Percentiles rank a stretch among this genome's conserved stretches.
These are phyloP conservation scores for Dipodomys stephensi DNA, from an alignment of 2,113 vertebrate genomes.

Conservation along the genomic window DNA sequence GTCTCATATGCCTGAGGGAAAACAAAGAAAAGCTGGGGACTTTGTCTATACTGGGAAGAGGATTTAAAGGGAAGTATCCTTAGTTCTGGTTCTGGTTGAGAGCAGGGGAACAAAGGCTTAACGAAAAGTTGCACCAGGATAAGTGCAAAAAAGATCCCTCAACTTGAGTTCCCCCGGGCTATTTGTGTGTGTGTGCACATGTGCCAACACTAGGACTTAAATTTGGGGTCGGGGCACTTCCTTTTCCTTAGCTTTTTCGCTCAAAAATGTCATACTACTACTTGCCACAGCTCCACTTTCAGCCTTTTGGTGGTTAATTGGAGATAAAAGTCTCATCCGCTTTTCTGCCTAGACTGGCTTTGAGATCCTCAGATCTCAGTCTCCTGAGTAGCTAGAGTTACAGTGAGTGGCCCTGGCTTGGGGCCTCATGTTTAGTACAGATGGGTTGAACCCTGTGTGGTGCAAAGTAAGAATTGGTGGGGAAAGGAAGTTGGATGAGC, in stretches of 20 bases:
- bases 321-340: too few relatives aligned
- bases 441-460: not conserved
- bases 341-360: too few relatives aligned
- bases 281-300: too few relatives aligned
- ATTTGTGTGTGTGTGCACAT: not conserved
- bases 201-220: not conserved
- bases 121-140: not conserved
- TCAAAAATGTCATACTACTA: too few relatives aligned
- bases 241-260: too few relatives aligned
- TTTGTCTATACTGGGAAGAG: not conserved
- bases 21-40: not conserved
- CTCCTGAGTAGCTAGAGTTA: too few relatives aligned
- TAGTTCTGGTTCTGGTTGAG: not conserved
- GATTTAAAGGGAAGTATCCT: not conserved
- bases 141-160: too few relatives aligned
- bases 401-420: too few relatives aligned
- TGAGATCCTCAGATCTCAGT: too few relatives aligned
- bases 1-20: constrained; percentile 12
- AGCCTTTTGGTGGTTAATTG: too few relatives aligned
- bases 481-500: not conserved
- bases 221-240: too few relatives aligned
- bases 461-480: not conserved
- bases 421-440: too few relatives aligned
- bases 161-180: not conserved
- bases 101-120: not conserved